Evolutionary conservation across 2,888 invertebrate species (phyloP).

Genomic region (Icerya purchasi): DNA sequence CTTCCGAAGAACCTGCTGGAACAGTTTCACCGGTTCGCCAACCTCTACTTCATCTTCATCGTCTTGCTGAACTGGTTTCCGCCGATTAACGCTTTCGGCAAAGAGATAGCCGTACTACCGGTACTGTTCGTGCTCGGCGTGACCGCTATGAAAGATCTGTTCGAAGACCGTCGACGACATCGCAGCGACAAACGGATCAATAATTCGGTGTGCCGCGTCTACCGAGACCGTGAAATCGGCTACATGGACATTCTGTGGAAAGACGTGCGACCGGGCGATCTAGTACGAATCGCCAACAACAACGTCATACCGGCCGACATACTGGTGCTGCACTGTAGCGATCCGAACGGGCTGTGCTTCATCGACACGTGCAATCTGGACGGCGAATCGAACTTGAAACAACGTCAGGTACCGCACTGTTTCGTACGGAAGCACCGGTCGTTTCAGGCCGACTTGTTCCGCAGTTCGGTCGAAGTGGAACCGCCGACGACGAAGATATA

Average conservation of each 20-base stretch:
- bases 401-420: constrained; percentile 11
- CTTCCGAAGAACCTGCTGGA: constrained; percentile 88
- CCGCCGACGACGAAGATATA: constrained; percentile 89
- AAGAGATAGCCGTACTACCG: constrained; percentile 86
- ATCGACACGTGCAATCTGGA: constrained; percentile 13
- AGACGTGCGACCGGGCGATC: constrained; percentile 75
- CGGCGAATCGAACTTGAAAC: constrained; percentile 14
- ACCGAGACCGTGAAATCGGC: constrained; percentile 56
- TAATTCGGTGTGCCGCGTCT: constrained; percentile 75
- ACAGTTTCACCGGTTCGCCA: constrained; percentile 92
- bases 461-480: constrained; percentile 73
- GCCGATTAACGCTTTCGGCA: constrained; percentile 80
- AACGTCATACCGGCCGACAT: constrained; percentile 93
- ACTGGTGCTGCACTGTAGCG: constrained; percentile 67
- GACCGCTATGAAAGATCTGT: constrained; percentile 83
- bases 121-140: constrained; percentile 84
- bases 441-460: constrained; percentile 60
- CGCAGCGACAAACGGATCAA: constrained; percentile 85
- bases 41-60: constrained; percentile 92
- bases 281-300: constrained; percentile 87
- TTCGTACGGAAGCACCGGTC: constrained; percentile 33
- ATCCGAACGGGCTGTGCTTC: constrained; percentile 32
- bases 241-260: constrained; percentile 76
- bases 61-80: constrained; percentile 92
- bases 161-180: constrained; percentile 75